phyloP scores from a whole-genome alignment of 1,140 invertebrate species.

The Penaeus vannamei region DNA sequence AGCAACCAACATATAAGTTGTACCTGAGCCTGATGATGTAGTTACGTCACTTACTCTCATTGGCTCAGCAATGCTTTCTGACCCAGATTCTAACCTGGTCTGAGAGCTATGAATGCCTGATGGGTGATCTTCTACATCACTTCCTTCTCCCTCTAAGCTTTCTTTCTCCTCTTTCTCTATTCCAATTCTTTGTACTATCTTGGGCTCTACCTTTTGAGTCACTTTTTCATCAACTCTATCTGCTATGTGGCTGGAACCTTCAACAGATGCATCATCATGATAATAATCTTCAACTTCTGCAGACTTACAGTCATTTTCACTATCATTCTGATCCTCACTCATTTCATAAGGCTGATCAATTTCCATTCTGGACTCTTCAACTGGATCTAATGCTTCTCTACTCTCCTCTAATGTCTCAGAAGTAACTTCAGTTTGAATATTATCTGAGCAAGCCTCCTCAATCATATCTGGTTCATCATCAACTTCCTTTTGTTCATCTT shows the following conservation, averaged over 20 bases:
- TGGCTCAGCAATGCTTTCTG: neutral
- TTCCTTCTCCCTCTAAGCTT: neutral
- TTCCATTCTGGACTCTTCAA: neutral
- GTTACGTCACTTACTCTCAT: slow-evolving; percentile 30
- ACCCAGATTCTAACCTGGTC: neutral
- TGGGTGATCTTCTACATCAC: neutral
- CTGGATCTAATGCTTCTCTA: neutral
- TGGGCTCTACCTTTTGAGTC: neutral
- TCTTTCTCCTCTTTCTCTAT: neutral
- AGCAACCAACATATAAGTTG: slow-evolving; percentile 67
- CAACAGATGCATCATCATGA: neutral
- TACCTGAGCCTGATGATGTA: slow-evolving; percentile 55
- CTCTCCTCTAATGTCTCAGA: neutral
- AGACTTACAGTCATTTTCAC: no score
- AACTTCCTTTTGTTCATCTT: no score
- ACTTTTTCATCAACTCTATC: neutral
- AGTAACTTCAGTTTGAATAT: no score
- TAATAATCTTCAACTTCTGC: neutral
- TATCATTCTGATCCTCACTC: no score
- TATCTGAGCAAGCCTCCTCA: no score
- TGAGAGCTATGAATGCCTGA: neutral
- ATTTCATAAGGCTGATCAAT: no score
- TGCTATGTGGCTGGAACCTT: neutral
- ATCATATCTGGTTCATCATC: no score
- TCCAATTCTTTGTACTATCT: slow-evolving; percentile 7